Evolutionary conservation across 2,888 invertebrate genomes (phyloP).

Genomic region (Formica aserva): DNA sequence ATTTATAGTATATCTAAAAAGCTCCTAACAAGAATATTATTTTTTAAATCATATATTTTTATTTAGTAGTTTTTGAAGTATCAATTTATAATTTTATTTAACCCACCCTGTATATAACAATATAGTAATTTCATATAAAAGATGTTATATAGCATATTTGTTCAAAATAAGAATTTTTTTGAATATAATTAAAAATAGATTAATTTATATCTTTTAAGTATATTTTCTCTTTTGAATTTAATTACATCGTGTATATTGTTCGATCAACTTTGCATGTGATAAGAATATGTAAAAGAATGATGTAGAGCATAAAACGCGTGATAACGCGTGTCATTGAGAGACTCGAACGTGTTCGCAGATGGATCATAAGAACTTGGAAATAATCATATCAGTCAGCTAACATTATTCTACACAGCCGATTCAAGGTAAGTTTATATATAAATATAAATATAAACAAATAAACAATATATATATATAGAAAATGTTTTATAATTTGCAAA

Average conservation of each 20-base stretch:
- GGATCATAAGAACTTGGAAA: neutral
- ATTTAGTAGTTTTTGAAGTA: no score
- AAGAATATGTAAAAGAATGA: slow-evolving; percentile 5
- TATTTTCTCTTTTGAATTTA: neutral
- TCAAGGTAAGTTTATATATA: slow-evolving; percentile 1
- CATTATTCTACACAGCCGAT: no score
- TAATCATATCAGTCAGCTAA: neutral
- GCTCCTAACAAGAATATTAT: no score
- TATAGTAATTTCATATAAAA: neutral
- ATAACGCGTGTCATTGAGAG: slow-evolving; percentile 5
- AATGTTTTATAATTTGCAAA: no score
- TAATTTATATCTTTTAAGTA: slow-evolving; percentile 1
- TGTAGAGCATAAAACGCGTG: neutral
- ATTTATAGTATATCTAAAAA: no score
- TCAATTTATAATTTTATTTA: neutral
- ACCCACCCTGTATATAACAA: neutral
- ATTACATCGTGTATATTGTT: no score
- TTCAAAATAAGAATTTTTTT: no score
- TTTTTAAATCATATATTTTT: no score
- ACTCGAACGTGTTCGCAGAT: neutral
- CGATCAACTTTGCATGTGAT: neutral
- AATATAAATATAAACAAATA: no score
- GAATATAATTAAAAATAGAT: neutral
- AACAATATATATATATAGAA: no score
- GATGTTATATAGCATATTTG: neutral